These are phyloP conservation scores for Drosophila seclusa DNA, from an alignment of 2,888 invertebrate genomes.

Conservation along the genomic window DNA sequence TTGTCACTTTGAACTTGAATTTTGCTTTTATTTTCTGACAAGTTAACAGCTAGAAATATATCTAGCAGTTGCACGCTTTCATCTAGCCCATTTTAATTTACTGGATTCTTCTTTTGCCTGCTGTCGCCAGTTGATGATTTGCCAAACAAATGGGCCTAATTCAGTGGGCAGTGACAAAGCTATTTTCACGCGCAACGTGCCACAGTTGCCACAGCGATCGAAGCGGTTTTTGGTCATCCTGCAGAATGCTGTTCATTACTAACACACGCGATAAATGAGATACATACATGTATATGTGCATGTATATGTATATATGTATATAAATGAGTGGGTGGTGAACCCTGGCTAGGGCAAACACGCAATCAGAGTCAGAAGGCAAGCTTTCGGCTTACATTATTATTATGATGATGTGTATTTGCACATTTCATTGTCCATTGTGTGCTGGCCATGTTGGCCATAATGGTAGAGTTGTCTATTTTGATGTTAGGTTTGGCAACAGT, in stretches of 20 bases:
- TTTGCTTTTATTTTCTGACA: not conserved
- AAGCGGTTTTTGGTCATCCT: not conserved
- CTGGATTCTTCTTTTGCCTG: conserved; percentile 23
- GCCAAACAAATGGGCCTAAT: conserved; percentile 35
- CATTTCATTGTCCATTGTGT: conserved; percentile 40
- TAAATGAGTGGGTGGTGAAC: not conserved
- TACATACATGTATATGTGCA: not conserved
- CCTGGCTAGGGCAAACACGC: conserved; percentile 16
- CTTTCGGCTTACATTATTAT: conserved; percentile 42
- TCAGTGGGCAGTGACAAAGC: conserved; percentile 47
- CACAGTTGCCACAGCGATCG: conserved; percentile 55
- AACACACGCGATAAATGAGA: conserved; percentile 28
- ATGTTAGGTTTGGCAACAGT: conserved; percentile 46
- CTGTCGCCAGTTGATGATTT: conserved; percentile 1
- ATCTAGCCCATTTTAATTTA: conserved; percentile 10
- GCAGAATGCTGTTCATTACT: conserved; percentile 24
- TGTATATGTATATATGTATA: not conserved
- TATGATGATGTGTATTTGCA: conserved; percentile 58
- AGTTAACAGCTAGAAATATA: not conserved
- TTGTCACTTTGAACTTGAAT: not conserved
- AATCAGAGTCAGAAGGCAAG: conserved; percentile 26
- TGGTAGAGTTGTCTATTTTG: conserved; percentile 20
- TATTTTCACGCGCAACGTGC: conserved; percentile 69
- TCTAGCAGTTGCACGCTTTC: not conserved
- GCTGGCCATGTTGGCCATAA: not conserved